A percentile compares a stretch with the other conserved stretches of the same genome.
phyloP scores from a whole-genome alignment of 2,888 invertebrate species.

The Trichopria drosophilae region DNA sequence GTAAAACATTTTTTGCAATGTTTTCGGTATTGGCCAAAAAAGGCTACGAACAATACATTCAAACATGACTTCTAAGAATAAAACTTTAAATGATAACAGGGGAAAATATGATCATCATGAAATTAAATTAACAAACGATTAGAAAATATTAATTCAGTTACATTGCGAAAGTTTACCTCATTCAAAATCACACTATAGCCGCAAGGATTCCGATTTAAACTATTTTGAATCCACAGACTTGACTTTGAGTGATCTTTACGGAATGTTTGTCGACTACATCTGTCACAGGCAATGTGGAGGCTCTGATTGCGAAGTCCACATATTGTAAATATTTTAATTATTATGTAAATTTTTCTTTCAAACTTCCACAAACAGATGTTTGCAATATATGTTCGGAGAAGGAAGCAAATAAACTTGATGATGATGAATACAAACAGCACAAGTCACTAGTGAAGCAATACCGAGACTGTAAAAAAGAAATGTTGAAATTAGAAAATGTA shows the following conservation, averaged over 20 bases:
- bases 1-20: no score
- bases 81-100: no score
- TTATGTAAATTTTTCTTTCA: slow-evolving; percentile 21
- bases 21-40: no score
- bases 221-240: slow-evolving; percentile 25
- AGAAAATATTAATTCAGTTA: slow-evolving; percentile 4
- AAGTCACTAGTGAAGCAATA: slow-evolving; percentile 1
- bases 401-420: not conserved
- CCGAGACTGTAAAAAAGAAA: slow-evolving; percentile 7
- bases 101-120: no score
- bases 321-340: no score
- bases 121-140: slow-evolving; percentile 8
- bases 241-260: slow-evolving; percentile 19
- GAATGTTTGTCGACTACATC: slow-evolving; percentile 23
- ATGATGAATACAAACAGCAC: not conserved
- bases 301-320: slow-evolving; percentile 11
- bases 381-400: slow-evolving; percentile 14
- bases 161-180: slow-evolving; percentile 2
- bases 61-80: no score
- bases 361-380: slow-evolving; percentile 8
- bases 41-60: no score
- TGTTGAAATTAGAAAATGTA: slow-evolving; percentile 8
- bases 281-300: slow-evolving; percentile 14
- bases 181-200: slow-evolving; percentile 13
- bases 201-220: slow-evolving; percentile 11